These are phyloP conservation scores for Drosophila kurseongensis DNA, from an alignment of 1,140 invertebrate genomes.

Conservation along the genomic window DNA sequence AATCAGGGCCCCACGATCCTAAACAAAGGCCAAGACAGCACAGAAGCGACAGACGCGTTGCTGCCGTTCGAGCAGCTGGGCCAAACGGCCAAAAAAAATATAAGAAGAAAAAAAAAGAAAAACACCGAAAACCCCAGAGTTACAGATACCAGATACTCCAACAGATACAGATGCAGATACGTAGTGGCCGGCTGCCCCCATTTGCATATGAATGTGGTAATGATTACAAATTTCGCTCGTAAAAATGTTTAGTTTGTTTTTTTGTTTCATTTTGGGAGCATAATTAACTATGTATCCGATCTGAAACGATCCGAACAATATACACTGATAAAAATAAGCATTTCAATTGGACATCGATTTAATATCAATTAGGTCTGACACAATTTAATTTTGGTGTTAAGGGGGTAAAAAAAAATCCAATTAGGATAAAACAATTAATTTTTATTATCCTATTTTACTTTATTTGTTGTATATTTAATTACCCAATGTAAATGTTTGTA, in stretches of 20 bases:
- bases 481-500: too few species aligned
- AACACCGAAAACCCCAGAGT: neutral
- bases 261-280: slow-evolving; percentile 64
- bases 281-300: slow-evolving; percentile 76
- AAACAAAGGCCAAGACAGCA: slow-evolving; percentile 77
- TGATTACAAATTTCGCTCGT: slow-evolving; percentile 83
- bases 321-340: neutral
- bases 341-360: too few species aligned
- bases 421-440: neutral
- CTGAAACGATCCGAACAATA: slow-evolving; percentile 7
- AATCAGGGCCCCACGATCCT: slow-evolving; percentile 58
- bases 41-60: slow-evolving; percentile 78
- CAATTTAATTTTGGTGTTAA: too few species aligned
- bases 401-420: too few species aligned
- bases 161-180: slow-evolving; percentile 31
- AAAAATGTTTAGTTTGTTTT: slow-evolving; percentile 78
- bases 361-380: too few species aligned
- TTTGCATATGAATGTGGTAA: slow-evolving; percentile 83
- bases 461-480: neutral
- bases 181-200: slow-evolving; percentile 51
- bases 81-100: slow-evolving; percentile 25
- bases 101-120: too few species aligned
- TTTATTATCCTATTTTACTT: neutral
- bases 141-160: slow-evolving; percentile 48
- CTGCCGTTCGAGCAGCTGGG: slow-evolving; percentile 79